phyloP scores from a whole-genome alignment of 2,888 invertebrate genomes.

The Chloroclysta siterata region DNA sequence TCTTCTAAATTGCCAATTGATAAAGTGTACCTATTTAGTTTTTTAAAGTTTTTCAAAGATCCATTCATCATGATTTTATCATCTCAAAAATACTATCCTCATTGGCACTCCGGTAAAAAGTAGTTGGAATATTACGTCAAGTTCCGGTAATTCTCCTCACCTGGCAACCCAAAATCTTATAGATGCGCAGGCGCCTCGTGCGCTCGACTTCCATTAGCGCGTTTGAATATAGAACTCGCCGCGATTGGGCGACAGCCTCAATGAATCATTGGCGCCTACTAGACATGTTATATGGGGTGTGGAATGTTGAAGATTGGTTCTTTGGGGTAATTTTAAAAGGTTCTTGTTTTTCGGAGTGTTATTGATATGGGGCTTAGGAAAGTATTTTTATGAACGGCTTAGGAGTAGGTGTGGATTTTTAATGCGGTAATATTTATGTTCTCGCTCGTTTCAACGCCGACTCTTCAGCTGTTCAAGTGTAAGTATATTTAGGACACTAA shows the following conservation, averaged over 20 bases:
- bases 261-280: conserved; percentile 77
- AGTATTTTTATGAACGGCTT: conserved; percentile 23
- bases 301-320: conserved; percentile 40
- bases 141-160: conserved; percentile 16
- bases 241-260: conserved; percentile 62
- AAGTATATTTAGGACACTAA: neutral
- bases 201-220: conserved; percentile 79
- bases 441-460: neutral
- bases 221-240: conserved; percentile 76
- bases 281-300: conserved; percentile 38
- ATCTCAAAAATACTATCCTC: too few species aligned
- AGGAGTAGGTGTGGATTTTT: conserved; percentile 2
- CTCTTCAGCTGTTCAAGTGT: neutral
- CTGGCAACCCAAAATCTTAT: conserved; percentile 58
- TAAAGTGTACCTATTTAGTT: too few species aligned
- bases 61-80: too few species aligned
- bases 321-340: conserved; percentile 40
- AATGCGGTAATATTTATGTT: conserved; percentile 1
- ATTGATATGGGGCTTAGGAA: conserved; percentile 29
- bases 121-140: neutral
- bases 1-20: too few species aligned
- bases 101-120: too few species aligned
- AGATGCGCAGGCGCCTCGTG: conserved; percentile 73
- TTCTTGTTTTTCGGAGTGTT: conserved; percentile 29
- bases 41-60: too few species aligned